Evolutionary conservation across 1,140 invertebrate genomes (phyloP).

Genomic region (Zaprionus taronus): DNA sequence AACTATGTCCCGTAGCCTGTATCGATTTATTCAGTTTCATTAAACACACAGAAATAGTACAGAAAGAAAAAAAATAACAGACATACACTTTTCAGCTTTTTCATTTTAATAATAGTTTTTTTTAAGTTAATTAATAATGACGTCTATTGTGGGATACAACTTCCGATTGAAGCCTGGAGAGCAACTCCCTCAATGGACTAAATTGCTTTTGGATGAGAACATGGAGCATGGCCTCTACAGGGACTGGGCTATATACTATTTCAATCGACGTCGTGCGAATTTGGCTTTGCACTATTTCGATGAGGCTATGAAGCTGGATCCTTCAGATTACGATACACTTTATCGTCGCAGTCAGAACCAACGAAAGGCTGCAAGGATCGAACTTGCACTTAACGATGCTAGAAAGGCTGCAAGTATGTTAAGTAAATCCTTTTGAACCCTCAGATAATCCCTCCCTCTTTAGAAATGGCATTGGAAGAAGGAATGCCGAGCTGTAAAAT

Average conservation of each 20-base stretch:
- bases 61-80: too few relatives aligned
- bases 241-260: constrained; percentile 77
- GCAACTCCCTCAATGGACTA: constrained; percentile 45
- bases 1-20: too few relatives aligned
- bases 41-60: too few relatives aligned
- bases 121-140: constrained; percentile 31
- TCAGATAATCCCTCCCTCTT: neutral
- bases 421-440: constrained; percentile 8
- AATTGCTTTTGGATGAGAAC: constrained; percentile 64
- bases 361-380: constrained; percentile 63
- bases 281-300: constrained; percentile 69
- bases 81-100: constrained; percentile 16
- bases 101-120: neutral
- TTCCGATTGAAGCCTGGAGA: constrained; percentile 11
- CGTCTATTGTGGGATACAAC: constrained; percentile 45
- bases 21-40: too few relatives aligned
- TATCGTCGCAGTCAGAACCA: constrained; percentile 72
- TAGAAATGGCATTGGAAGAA: constrained; percentile 39
- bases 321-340: constrained; percentile 55
- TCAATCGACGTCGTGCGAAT: constrained; percentile 59
- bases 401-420: constrained; percentile 50
- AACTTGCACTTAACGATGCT: constrained; percentile 60
- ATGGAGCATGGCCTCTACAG: constrained; percentile 66
- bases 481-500: constrained; percentile 44
- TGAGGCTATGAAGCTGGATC: constrained; percentile 63